Percentiles rank a stretch among this genome's conserved stretches.
phyloP scores from a whole-genome alignment of 1,140 invertebrate species.

The Drosophila ercepeae region DNA sequence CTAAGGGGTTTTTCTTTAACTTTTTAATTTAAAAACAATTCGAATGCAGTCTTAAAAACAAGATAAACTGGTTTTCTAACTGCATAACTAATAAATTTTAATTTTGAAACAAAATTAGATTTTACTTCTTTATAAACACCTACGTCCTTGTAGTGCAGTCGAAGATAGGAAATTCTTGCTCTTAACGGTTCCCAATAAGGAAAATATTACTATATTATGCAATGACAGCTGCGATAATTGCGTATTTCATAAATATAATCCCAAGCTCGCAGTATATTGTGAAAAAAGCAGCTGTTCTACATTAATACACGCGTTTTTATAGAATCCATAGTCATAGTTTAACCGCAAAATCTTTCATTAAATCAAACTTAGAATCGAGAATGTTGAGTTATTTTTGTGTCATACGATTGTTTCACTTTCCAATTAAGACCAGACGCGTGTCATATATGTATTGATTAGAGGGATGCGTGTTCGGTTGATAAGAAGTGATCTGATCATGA shows the following conservation, averaged over 20 bases:
- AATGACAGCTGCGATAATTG: conserved; percentile 1
- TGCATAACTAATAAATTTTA: background rate
- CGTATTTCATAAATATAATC: background rate
- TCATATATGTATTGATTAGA: background rate
- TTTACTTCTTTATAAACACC: conserved; percentile 19
- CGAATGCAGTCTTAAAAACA: no score
- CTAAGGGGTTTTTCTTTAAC: no score
- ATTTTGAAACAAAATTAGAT: conserved; percentile 3
- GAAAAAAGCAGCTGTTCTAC: background rate
- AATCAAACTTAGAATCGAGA: background rate
- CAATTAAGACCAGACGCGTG: background rate
- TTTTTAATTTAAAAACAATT: no score
- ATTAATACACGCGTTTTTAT: background rate
- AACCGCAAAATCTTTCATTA: no score
- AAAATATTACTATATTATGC: conserved; percentile 11
- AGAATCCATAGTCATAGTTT: no score
- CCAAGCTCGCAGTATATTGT: background rate
- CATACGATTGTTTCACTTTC: conserved; percentile 10
- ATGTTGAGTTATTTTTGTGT: background rate
- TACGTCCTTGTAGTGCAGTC: conserved; percentile 11
- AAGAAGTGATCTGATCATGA: conserved; percentile 34
- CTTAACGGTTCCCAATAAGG: conserved; percentile 1
- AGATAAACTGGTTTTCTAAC: conserved; percentile 11
- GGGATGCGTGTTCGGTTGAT: conserved; percentile 25
- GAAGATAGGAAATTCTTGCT: conserved; percentile 12